phyloP scores from a whole-genome alignment of 2,797 vertebrate species.

The Oreochromis mossambicus region DNA sequence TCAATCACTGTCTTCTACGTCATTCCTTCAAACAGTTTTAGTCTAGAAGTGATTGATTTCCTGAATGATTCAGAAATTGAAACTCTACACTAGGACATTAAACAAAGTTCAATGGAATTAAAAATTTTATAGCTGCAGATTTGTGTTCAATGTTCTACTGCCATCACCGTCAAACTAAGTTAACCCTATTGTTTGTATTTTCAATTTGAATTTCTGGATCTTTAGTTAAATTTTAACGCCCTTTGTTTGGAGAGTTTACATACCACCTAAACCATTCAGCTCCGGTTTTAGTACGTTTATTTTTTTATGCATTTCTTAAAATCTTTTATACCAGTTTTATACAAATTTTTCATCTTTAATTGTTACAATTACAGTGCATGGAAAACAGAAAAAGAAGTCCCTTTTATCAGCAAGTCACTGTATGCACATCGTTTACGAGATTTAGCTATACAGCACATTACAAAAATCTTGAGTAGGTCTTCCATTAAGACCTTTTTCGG shows the following conservation, averaged over 20 bases:
- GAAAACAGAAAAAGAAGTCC: background rate
- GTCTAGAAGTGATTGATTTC: background rate
- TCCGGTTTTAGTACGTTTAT: rapidly evolving
- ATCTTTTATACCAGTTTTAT: background rate
- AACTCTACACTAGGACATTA: background rate
- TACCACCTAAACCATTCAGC: background rate
- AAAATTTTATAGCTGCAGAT: background rate
- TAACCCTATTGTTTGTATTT: background rate
- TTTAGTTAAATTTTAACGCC: background rate
- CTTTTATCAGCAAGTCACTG: background rate
- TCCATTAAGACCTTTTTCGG: background rate
- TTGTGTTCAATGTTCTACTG: background rate
- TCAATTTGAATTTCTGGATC: background rate
- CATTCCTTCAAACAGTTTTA: background rate
- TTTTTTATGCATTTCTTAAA: background rate
- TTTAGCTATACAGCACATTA: background rate
- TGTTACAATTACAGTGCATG: background rate
- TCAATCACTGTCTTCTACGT: background rate
- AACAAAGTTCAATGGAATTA: background rate
- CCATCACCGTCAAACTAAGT: background rate
- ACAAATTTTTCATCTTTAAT: background rate
- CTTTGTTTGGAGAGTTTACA: background rate
- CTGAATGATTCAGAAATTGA: background rate
- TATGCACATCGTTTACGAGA: background rate
- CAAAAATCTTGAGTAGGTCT: background rate